Evolutionary conservation across 2,797 vertebrate species (phyloP).

Genomic region (Argyrosomus regius): DNA sequence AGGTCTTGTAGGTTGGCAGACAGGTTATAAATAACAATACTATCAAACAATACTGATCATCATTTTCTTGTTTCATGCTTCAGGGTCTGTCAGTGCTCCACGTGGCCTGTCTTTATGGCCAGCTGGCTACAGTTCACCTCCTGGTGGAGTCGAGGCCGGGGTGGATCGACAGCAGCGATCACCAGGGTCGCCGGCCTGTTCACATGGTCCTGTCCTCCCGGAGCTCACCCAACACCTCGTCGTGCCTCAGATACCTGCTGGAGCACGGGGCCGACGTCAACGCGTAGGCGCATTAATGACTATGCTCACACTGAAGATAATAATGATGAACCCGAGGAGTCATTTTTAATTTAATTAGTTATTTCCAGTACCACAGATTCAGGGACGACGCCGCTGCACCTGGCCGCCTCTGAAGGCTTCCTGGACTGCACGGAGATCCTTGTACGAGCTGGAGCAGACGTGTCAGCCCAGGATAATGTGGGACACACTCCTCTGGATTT

Average conservation of each 20-base stretch:
- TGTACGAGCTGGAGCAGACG: constrained; percentile 72
- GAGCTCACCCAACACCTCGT: constrained; percentile 49
- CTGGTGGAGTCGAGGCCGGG: constrained; percentile 46
- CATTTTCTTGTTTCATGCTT: constrained; percentile 22
- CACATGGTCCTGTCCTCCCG: constrained; percentile 73
- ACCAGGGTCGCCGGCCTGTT: constrained; percentile 67
- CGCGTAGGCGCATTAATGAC: constrained; percentile 57
- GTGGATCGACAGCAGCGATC: constrained; percentile 62
- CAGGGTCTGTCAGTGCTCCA: constrained; percentile 76
- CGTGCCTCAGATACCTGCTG: constrained; percentile 77
- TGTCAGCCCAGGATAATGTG: constrained; percentile 58
- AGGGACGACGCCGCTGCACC: constrained; percentile 78
- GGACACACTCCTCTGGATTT: constrained; percentile 78
- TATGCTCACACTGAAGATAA: constrained; percentile 3
- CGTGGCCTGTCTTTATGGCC: constrained; percentile 68
- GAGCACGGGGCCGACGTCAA: constrained; percentile 71
- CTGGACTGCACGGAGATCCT: constrained; percentile 71
- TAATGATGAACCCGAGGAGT: background rate
- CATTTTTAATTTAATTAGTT: background rate
- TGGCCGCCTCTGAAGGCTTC: constrained; percentile 77
- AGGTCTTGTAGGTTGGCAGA: background rate
- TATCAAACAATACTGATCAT: background rate
- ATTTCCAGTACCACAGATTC: constrained; percentile 63
- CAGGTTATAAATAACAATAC: background rate
- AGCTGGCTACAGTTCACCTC: constrained; percentile 54